phyloP scores from a whole-genome alignment of 2,113 vertebrate species.

The Ictalurus furcatus region DNA sequence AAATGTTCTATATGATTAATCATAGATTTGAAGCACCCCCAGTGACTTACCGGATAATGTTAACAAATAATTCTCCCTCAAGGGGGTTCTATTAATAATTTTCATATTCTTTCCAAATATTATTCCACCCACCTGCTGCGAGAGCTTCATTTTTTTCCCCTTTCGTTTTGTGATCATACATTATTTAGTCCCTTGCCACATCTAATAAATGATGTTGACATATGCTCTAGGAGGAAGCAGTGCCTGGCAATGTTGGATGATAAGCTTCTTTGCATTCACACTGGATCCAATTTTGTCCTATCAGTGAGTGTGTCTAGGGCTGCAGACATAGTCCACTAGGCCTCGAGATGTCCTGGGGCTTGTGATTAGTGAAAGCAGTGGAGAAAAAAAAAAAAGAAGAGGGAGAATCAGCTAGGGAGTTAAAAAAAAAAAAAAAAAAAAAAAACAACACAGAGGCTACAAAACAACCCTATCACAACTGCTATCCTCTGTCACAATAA shows the following conservation, averaged over 20 bases:
- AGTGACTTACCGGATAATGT: constrained; percentile 74
- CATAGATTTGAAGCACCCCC: constrained; percentile 68
- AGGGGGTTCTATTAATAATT: constrained; percentile 78
- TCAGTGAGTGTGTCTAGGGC: constrained; percentile 74
- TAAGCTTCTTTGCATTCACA: constrained; percentile 81
- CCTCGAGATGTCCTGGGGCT: constrained; percentile 71
- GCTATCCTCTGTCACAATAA: constrained; percentile 57
- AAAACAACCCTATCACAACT: constrained; percentile 52
- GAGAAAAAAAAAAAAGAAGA: constrained; percentile 43
- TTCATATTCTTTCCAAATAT: constrained; percentile 78
- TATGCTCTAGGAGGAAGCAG: constrained; percentile 78
- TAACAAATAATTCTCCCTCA: constrained; percentile 78
- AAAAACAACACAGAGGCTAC: constrained; percentile 40
- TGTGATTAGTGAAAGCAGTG: constrained; percentile 74
- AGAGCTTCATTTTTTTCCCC: constrained; percentile 64
- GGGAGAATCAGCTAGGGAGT: constrained; percentile 46
- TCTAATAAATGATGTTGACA: constrained; percentile 85
- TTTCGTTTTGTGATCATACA: constrained; percentile 78
- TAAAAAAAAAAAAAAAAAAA: constrained; percentile 48
- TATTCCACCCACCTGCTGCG: constrained; percentile 77
- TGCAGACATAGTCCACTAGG: constrained; percentile 71
- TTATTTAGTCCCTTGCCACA: constrained; percentile 82
- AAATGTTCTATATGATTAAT: constrained; percentile 77
- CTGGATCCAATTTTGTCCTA: constrained; percentile 82
- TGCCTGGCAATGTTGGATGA: constrained; percentile 77